Percentiles rank a stretch among this genome's conserved stretches.
These are phyloP conservation scores for Eupithecia tripunctaria DNA, from an alignment of 2,888 invertebrate species.

Conservation along the genomic window DNA sequence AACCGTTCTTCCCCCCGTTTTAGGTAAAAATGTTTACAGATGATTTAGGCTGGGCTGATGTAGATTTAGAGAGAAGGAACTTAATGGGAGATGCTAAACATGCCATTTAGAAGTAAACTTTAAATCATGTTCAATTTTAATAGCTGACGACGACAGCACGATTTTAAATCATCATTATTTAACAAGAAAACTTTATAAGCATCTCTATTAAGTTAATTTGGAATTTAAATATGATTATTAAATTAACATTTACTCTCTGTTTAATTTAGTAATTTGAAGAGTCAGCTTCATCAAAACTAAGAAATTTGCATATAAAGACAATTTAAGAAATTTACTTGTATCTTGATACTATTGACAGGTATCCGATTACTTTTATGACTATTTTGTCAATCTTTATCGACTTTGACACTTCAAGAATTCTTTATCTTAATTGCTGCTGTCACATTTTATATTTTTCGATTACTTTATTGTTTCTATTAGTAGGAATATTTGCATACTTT, in stretches of 20 bases:
- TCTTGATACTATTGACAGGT: slow-evolving; percentile 32
- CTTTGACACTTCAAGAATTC: slow-evolving; percentile 43
- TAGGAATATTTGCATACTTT: slow-evolving; percentile 29
- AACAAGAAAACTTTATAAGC: neutral
- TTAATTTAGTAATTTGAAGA: slow-evolving; percentile 22
- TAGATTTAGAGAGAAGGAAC: too few species aligned
- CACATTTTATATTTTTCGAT: slow-evolving; percentile 28
- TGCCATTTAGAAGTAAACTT: neutral
- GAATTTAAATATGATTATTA: slow-evolving; percentile 3
- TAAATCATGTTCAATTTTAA: neutral
- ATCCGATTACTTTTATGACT: slow-evolving; percentile 29
- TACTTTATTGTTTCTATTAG: slow-evolving; percentile 32
- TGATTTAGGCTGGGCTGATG: too few species aligned
- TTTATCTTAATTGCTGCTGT: slow-evolving; percentile 39
- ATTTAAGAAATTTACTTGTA: slow-evolving; percentile 25
- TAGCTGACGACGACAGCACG: neutral
- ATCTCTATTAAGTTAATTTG: neutral
- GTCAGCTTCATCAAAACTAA: slow-evolving; percentile 10
- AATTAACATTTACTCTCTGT: slow-evolving; percentile 12
- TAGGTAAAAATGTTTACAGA: too few species aligned
- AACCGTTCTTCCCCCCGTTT: too few species aligned
- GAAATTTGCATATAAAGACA: slow-evolving; percentile 19
- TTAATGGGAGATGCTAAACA: neutral
- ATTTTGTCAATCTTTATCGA: slow-evolving; percentile 44
- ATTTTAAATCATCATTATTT: neutral